These are phyloP conservation scores for Heliornis fulica DNA, from an alignment of 2,113 vertebrate species.

Conservation along the genomic window DNA sequence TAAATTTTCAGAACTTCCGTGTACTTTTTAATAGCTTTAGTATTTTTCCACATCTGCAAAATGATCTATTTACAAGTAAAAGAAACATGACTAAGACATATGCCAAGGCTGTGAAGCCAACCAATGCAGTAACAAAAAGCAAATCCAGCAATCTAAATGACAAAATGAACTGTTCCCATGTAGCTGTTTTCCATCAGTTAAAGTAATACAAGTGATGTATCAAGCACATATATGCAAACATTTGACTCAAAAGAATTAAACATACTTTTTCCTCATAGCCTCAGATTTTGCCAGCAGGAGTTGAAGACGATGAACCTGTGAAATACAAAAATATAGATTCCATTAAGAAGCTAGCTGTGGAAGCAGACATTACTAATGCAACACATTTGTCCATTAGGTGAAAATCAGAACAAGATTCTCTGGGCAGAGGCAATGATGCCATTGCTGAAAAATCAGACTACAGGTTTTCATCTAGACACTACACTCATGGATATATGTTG, in stretches of 20 bases:
- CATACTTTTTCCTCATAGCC: constrained; percentile 82
- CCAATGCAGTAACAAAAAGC: background rate
- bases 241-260: background rate
- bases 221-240: background rate
- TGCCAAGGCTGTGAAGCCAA: background rate
- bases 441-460: background rate
- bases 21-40: background rate
- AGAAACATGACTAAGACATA: background rate
- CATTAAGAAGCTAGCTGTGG: background rate
- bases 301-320: constrained; percentile 86
- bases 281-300: constrained; percentile 79
- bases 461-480: background rate
- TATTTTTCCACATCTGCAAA: background rate
- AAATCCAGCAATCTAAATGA: background rate
- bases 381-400: background rate
- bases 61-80: background rate
- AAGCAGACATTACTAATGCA: background rate
- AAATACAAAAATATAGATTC: background rate
- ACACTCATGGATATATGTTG: background rate
- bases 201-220: background rate
- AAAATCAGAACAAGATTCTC: background rate
- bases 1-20: background rate
- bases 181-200: background rate
- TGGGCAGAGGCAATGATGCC: background rate
- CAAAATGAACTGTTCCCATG: background rate